Evolutionary conservation across 2,888 invertebrate species (phyloP).

Genomic region (Idaea straminata): DNA sequence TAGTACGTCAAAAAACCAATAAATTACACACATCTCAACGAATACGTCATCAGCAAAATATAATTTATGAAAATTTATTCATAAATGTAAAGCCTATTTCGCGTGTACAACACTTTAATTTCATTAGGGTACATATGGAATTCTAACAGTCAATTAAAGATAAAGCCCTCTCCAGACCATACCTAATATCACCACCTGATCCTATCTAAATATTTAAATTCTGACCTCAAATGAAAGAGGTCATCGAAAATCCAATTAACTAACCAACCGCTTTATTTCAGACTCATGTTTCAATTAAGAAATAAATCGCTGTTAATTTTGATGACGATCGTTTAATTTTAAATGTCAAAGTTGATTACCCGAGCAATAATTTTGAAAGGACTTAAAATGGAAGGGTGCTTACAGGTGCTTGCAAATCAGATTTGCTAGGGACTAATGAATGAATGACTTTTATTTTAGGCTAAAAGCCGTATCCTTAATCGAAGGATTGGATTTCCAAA

Average conservation of each 20-base stretch:
- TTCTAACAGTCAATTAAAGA: not conserved
- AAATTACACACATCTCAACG: too few relatives aligned
- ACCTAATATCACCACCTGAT: not conserved
- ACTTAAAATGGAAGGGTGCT: conserved; percentile 1
- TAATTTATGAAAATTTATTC: too few relatives aligned
- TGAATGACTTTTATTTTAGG: not conserved
- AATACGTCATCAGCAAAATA: too few relatives aligned
- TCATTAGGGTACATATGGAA: not conserved
- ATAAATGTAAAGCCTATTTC: too few relatives aligned
- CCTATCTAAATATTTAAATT: not conserved
- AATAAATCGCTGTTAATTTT: conserved; percentile 32
- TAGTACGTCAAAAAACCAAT: too few relatives aligned
- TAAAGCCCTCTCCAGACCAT: not conserved
- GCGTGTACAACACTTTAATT: too few relatives aligned
- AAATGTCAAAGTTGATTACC: conserved; percentile 4
- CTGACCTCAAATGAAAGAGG: not conserved
- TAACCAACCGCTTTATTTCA: conserved; percentile 26
- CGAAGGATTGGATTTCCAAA: too few relatives aligned
- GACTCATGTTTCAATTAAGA: conserved; percentile 42
- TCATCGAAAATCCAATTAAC: conserved; percentile 32
- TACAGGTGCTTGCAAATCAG: not conserved
- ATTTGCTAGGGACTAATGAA: not conserved
- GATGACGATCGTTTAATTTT: conserved; percentile 18
- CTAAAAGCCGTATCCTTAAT: too few relatives aligned
- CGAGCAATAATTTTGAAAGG: not conserved